Evolutionary conservation across 2,797 vertebrate species (phyloP).

Genomic region (Chiroxiphia lanceolata): DNA sequence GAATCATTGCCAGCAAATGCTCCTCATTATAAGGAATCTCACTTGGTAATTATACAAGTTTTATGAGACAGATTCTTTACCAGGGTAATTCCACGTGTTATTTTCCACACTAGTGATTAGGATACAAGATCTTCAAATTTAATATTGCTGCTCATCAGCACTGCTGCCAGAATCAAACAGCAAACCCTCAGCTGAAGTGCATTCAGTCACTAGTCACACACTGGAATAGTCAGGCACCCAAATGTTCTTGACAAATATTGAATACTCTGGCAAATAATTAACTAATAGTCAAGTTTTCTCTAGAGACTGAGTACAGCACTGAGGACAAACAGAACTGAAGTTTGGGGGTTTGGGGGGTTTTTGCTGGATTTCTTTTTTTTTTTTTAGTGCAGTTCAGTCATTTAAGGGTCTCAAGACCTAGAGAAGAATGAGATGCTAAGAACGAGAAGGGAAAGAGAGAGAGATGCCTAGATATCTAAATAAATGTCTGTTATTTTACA

Average conservation of each 20-base stretch:
- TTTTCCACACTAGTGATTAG: background rate
- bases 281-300: background rate
- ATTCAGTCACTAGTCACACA: background rate
- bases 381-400: background rate
- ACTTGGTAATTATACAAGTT: slow-evolving; percentile 19
- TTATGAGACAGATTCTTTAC: background rate
- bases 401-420: background rate
- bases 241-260: background rate
- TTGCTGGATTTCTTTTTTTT: background rate
- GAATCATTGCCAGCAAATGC: slow-evolving; percentile 71
- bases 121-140: background rate
- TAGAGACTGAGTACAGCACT: background rate
- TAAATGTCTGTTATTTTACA: background rate
- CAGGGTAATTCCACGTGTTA: background rate
- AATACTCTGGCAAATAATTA: slow-evolving; percentile 20
- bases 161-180: background rate
- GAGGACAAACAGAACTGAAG: background rate
- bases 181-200: background rate
- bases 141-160: background rate
- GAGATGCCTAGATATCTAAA: background rate
- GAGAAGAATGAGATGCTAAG: background rate
- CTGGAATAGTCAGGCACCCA: background rate
- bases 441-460: background rate
- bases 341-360: fast-evolving
- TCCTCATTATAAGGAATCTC: slow-evolving; percentile 73